Percentiles rank a stretch among this genome's conserved stretches.
Evolutionary conservation across 2,888 invertebrate species (phyloP).

Genomic region (Tryphoninae sp.): DNA sequence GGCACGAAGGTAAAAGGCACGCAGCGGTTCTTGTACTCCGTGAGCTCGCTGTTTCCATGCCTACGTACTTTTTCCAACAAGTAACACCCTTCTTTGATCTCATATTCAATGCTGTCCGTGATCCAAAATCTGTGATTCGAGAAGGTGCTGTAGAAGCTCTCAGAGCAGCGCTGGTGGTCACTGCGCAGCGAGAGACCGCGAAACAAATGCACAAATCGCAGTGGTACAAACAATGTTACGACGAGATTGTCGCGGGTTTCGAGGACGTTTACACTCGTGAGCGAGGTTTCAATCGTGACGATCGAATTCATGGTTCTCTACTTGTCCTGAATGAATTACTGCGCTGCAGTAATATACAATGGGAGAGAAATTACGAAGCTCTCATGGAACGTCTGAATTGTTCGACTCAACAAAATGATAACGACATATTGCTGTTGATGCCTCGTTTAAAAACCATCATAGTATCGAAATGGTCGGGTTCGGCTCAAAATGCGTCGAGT

Average conservation of each 20-base stretch:
- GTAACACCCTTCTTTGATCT: conserved; percentile 96
- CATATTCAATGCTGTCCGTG: conserved; percentile 94
- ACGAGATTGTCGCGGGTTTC: conserved; percentile 92
- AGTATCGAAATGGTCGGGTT: conserved; percentile 81
- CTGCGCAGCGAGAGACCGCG: conserved; percentile 97
- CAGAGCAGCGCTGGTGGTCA: conserved; percentile 96
- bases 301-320: conserved; percentile 95
- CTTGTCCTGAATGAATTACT: conserved; percentile 96
- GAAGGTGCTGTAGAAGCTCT: conserved; percentile 97
- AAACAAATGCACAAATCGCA: conserved; percentile 94
- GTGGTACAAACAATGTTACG: conserved; percentile 97
- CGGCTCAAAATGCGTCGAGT: conserved; percentile 70
- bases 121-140: conserved; percentile 94
- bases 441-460: conserved; percentile 85
- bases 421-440: conserved; percentile 84
- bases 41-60: conserved; percentile 97
- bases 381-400: conserved; percentile 85
- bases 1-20: conserved; percentile 95
- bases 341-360: conserved; percentile 93
- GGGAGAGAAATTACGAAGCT: conserved; percentile 91
- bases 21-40: conserved; percentile 95
- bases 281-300: conserved; percentile 92
- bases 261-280: conserved; percentile 87
- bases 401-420: conserved; percentile 76
- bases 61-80: conserved; percentile 98